These are phyloP conservation scores for Zaprionus inermis DNA, from an alignment of 1,140 invertebrate genomes.

Conservation along the genomic window DNA sequence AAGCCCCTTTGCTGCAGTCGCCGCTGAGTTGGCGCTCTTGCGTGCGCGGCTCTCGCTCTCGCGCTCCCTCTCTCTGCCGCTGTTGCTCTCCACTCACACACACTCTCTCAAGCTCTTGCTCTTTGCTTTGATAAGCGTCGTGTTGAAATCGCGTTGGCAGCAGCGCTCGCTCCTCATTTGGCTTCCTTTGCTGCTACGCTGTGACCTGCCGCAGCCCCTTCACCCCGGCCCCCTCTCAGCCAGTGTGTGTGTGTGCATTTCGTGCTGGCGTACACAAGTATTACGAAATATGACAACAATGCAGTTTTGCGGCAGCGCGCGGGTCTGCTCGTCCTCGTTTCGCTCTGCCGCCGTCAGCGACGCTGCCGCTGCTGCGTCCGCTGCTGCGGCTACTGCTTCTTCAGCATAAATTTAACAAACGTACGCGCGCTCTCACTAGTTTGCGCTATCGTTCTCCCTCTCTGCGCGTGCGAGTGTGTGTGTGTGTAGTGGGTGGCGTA, in stretches of 20 bases:
- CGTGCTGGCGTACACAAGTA: constrained; percentile 51
- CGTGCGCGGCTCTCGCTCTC: constrained; percentile 3
- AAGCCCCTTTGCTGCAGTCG: constrained; percentile 13
- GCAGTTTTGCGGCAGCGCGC: constrained; percentile 61
- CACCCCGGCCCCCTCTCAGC: background rate
- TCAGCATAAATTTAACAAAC: constrained; percentile 7
- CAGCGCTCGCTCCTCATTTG: constrained; percentile 43
- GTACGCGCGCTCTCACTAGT: constrained; percentile 16
- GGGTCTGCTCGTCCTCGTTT: constrained; percentile 71
- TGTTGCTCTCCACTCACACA: constrained; percentile 13
- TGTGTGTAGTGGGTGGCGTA: constrained; percentile 59
- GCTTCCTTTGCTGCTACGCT: constrained; percentile 49
- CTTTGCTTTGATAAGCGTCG: constrained; percentile 58
- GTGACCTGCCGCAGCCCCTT: constrained; percentile 48
- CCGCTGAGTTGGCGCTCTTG: constrained; percentile 75
- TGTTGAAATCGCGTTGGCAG: constrained; percentile 54
- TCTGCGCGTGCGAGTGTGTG: background rate
- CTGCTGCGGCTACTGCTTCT: constrained; percentile 28
- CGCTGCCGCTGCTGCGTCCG: constrained; percentile 39
- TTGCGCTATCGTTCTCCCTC: constrained; percentile 17
- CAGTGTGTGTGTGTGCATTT: constrained; percentile 25
- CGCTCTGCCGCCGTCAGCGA: constrained; percentile 52
- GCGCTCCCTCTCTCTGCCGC: constrained; percentile 24
- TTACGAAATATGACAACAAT: constrained; percentile 84
- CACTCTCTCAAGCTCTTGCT: constrained; percentile 29